phyloP scores from a whole-genome alignment of 2,888 invertebrate species.

The Clunio marinus region DNA sequence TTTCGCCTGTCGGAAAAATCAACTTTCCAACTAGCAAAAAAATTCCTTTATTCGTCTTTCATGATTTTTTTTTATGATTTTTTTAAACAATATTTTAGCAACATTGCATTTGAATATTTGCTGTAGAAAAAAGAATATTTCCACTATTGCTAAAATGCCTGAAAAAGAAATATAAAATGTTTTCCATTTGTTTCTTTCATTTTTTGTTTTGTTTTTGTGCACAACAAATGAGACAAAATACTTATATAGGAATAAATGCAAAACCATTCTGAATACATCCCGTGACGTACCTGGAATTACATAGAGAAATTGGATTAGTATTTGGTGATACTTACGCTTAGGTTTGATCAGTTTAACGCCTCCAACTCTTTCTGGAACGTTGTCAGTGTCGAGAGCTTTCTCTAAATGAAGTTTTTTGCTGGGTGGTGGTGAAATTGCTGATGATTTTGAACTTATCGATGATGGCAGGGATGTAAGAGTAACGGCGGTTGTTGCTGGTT shows the following conservation, averaged over 20 bases:
- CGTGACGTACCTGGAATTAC: neutral
- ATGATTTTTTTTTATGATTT: neutral
- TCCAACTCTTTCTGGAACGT: conserved; percentile 68
- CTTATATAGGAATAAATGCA: neutral
- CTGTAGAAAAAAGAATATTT: neutral
- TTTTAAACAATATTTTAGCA: neutral
- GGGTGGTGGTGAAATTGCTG: conserved; percentile 53
- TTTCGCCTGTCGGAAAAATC: neutral
- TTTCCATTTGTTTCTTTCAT: too few relatives aligned
- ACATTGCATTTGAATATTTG: neutral
- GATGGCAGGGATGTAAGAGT: conserved; percentile 43
- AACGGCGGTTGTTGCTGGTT: conserved; percentile 53
- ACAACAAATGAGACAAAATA: conserved; percentile 2
- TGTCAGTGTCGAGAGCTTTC: conserved; percentile 51
- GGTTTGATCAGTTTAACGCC: conserved; percentile 83
- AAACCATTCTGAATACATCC: conserved; percentile 20
- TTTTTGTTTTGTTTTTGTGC: neutral
- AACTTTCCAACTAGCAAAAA: conserved; percentile 6
- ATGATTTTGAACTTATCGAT: conserved; percentile 36
- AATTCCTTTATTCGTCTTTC: neutral
- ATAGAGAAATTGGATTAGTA: neutral
- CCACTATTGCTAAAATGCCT: too few relatives aligned
- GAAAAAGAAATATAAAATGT: neutral
- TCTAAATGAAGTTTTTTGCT: conserved; percentile 75
- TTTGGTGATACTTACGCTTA: conserved; percentile 71